These are phyloP conservation scores for Melanocharis versteri DNA, from an alignment of 2,113 vertebrate species.

Conservation along the genomic window DNA sequence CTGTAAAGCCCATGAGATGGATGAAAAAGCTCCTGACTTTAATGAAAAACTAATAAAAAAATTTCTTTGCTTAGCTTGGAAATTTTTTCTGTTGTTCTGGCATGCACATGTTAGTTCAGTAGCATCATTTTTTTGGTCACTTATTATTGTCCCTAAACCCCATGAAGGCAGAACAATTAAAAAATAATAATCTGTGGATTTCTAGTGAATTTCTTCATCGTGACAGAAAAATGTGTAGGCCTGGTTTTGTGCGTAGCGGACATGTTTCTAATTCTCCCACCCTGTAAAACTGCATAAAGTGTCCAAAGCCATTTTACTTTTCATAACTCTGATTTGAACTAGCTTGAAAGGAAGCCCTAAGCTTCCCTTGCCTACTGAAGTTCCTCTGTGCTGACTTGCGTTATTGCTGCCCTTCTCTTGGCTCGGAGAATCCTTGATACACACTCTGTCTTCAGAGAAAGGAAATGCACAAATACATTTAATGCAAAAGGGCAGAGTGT, in stretches of 20 bases:
- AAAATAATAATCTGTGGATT: not conserved
- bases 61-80: not conserved
- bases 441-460: not conserved
- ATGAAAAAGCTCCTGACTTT: not conserved
- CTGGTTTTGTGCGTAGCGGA: accelerated
- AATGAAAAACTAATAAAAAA: not conserved
- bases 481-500: not conserved
- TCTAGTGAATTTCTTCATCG: not conserved
- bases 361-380: not conserved
- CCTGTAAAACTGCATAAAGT: not conserved
- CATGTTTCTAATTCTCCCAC: not conserved
- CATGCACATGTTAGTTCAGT: not conserved
- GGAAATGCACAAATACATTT: not conserved
- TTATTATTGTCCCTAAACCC: not conserved
- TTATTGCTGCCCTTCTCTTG: not conserved
- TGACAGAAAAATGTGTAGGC: not conserved
- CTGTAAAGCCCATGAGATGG: not conserved
- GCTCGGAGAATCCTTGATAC: not conserved
- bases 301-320: not conserved
- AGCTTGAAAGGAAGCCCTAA: not conserved
- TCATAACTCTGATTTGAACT: not conserved
- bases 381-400: not conserved
- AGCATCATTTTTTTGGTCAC: not conserved
- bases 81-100: not conserved
- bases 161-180: not conserved